Evolutionary conservation across 2,888 invertebrate species (phyloP).

Genomic region (Celastrina argiolus): DNA sequence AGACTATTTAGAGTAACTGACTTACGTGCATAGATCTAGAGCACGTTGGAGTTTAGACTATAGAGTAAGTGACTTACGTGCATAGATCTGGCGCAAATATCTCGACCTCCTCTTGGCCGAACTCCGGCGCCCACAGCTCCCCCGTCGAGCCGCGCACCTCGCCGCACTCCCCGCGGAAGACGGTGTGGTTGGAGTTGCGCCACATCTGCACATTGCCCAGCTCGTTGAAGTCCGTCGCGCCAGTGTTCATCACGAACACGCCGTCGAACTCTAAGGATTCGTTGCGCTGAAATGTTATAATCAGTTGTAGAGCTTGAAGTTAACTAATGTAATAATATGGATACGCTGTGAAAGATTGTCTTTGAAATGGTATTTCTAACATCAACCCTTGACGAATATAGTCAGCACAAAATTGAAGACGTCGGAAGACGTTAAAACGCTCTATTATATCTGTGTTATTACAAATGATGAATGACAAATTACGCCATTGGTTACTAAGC

Average conservation of each 20-base stretch:
- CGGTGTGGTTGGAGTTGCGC: conserved; percentile 79
- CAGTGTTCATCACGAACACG: conserved; percentile 86
- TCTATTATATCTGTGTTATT: no score
- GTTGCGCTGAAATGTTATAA: conserved; percentile 80
- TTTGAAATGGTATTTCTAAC: no score
- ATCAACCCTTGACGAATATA: no score
- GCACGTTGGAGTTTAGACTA: conserved; percentile 47
- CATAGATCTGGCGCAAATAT: conserved; percentile 89
- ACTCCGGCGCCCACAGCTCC: conserved; percentile 87
- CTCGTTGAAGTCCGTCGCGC: conserved; percentile 79
- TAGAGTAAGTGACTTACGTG: conserved; percentile 74
- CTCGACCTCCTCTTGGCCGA: conserved; percentile 74
- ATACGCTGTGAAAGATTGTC: no score
- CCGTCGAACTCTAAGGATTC: conserved; percentile 85
- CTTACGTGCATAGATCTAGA: conserved; percentile 88
- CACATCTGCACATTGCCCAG: conserved; percentile 85
- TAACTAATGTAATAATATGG: no score
- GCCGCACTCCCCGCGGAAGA: conserved; percentile 81
- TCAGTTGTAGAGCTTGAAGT: no score
- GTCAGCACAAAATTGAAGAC: no score
- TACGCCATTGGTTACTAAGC: no score
- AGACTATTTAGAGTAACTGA: conserved; percentile 34
- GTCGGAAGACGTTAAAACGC: no score
- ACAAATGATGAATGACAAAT: no score
- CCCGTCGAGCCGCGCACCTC: conserved; percentile 85